These are phyloP conservation scores for Melanogrammus aeglefinus DNA, from an alignment of 2,797 vertebrate genomes.

Conservation along the genomic window DNA sequence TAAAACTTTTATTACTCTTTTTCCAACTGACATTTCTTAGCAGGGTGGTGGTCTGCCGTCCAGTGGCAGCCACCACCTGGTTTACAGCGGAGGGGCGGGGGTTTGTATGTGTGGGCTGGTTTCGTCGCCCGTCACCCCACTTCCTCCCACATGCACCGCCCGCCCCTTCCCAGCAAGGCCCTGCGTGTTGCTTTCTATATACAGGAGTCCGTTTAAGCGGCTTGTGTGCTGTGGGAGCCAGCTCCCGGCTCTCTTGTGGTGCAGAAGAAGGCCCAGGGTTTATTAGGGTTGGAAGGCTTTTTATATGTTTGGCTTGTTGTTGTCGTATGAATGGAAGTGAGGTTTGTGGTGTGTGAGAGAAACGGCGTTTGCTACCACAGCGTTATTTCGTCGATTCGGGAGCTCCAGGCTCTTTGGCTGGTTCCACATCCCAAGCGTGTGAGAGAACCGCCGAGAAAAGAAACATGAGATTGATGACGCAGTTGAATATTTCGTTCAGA, in stretches of 20 bases:
- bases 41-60: conserved; percentile 30
- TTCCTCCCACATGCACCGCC: conserved; percentile 36
- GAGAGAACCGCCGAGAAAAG: conserved; percentile 31
- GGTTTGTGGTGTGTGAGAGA: conserved; percentile 51
- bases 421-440: conserved; percentile 40
- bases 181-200: conserved; percentile 50
- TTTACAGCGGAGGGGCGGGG: conserved; percentile 44
- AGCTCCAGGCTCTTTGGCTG: conserved; percentile 57
- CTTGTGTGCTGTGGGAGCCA: conserved; percentile 55
- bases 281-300: conserved; percentile 69
- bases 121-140: conserved; percentile 42
- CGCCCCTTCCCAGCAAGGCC: conserved; percentile 42
- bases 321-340: conserved; percentile 59
- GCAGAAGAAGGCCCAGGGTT: conserved; percentile 53
- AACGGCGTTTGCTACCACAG: conserved; percentile 46
- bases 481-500: background rate
- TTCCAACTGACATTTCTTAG: conserved; percentile 28
- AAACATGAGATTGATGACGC: conserved; percentile 20
- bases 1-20: conserved; percentile 39
- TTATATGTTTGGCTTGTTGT: conserved; percentile 69
- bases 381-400: conserved; percentile 59
- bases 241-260: conserved; percentile 55
- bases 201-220: conserved; percentile 47
- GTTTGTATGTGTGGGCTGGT: background rate
- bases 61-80: conserved; percentile 45